Conservation (phyloP, 1,140 invertebrate genomes). For the Nephotettix cincticeps region DNA sequence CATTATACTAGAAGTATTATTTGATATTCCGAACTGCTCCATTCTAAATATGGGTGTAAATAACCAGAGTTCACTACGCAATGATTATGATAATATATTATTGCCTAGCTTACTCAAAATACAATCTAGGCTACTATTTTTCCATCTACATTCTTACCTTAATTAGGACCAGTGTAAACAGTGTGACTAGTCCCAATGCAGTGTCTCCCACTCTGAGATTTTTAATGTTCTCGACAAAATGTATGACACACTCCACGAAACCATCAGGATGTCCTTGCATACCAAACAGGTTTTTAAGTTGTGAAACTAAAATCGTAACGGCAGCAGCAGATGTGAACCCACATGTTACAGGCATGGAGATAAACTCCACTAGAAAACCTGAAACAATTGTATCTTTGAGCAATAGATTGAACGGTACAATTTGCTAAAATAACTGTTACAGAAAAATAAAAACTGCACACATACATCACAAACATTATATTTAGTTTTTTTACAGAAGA, state of each 20-base stretch:
- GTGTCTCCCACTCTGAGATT: constrained; percentile 59
- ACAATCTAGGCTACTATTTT: too few species aligned
- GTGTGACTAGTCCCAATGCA: constrained; percentile 62
- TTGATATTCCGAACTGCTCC: too few species aligned
- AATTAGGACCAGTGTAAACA: constrained; percentile 58
- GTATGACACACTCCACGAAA: constrained; percentile 60
- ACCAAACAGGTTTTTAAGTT: constrained; percentile 73
- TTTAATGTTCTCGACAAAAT: constrained; percentile 54
- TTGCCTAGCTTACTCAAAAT: too few species aligned
- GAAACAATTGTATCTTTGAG: constrained; percentile 37
- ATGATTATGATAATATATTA: too few species aligned
- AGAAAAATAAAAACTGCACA: too few species aligned
- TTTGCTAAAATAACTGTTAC: too few species aligned
- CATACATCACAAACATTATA: too few species aligned
- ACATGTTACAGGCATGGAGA: constrained; percentile 79
- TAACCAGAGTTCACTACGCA: too few species aligned
- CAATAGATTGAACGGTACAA: too few species aligned
- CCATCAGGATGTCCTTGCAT: constrained; percentile 60
- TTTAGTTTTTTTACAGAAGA: too few species aligned
- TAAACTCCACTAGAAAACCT: constrained; percentile 86
- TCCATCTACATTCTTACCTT: constrained; percentile 57
- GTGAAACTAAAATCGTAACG: constrained; percentile 77
- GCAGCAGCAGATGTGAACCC: constrained; percentile 87
- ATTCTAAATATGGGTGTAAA: too few species aligned
- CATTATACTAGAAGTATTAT: too few species aligned